phyloP scores from a whole-genome alignment of 2,113 vertebrate species.

The Gopherus evgoodei region DNA sequence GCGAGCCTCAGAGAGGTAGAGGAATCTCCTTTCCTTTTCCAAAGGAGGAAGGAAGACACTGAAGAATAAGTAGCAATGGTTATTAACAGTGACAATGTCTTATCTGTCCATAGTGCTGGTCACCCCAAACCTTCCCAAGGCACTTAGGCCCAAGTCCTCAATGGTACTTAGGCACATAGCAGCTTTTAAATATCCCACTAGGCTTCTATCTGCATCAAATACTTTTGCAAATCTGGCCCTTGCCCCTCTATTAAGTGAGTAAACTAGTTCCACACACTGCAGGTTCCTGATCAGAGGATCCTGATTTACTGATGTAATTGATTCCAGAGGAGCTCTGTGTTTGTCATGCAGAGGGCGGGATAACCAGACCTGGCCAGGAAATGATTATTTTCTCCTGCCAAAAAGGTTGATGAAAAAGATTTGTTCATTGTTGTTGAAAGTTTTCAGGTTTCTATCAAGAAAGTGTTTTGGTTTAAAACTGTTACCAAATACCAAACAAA shows the following conservation, averaged over 20 bases:
- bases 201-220: neutral
- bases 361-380: neutral
- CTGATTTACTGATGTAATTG: neutral
- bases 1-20: slow-evolving; percentile 91
- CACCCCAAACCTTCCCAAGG: neutral
- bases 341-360: neutral
- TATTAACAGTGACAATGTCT: neutral
- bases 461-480: neutral
- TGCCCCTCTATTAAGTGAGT: neutral
- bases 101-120: neutral
- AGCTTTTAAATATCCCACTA: neutral
- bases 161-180: neutral
- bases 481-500: neutral
- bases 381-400: neutral
- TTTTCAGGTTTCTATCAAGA: neutral
- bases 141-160: neutral
- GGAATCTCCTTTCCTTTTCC: neutral
- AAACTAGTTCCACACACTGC: neutral
- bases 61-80: neutral
- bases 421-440: neutral
- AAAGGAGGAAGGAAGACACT: neutral
- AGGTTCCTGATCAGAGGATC: neutral
- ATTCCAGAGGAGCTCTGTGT: neutral
- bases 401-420: neutral
- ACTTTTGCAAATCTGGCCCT: neutral